Base-by-base conservation (phyloP, 1,140 invertebrate genomes). In the Tetramorium simillimum region DNA sequence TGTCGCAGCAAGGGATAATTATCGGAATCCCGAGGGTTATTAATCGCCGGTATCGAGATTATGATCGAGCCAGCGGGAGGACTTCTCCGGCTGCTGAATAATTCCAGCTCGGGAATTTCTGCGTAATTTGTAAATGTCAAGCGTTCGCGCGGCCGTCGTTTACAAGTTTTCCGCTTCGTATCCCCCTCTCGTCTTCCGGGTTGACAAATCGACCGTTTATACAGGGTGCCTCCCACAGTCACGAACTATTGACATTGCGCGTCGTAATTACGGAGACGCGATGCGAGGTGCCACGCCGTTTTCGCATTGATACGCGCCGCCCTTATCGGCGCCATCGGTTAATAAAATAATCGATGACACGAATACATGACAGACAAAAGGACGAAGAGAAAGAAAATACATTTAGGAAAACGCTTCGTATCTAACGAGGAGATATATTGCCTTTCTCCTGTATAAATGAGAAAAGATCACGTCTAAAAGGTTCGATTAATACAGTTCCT, bases 161-260 rank as follows among this genome's bases (percentile, higher is more conserved):
- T 90, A 87, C 88, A 90, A 89, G 82, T 89, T 75, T 89, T 86
- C 69, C 56, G 73, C 88, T 51, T 53, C 84, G 81, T 56, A 86
- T 70, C 67, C 69, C 76, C 62, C 88, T 89, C 88, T 81, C 76
- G 53, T 86, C 60, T 58, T 67, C 16, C 76, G 70, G n/a, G 6
- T 62, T 89, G 88, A 89, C 86, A 89, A 89, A 89, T 89, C 84
- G 88, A 86, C 88, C 88, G 84, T 82, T 89, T 86, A 86, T 81
- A 89, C 53, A 88, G 84, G 76, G 56, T 89, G 70, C 80, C 88
- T 86, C 73, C 76, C 62, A 65, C 60, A 58, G 80, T 84, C 80
- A 84, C 69, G 53, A 84, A 84, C 69, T 84, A 84, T 75, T 84
- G 80, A 84, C 80, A 84, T 46, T 75, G 80, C 80, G 69, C 69